Evolutionary conservation across 2,888 invertebrate genomes (phyloP).

Genomic region (Drosophila cracens): DNA sequence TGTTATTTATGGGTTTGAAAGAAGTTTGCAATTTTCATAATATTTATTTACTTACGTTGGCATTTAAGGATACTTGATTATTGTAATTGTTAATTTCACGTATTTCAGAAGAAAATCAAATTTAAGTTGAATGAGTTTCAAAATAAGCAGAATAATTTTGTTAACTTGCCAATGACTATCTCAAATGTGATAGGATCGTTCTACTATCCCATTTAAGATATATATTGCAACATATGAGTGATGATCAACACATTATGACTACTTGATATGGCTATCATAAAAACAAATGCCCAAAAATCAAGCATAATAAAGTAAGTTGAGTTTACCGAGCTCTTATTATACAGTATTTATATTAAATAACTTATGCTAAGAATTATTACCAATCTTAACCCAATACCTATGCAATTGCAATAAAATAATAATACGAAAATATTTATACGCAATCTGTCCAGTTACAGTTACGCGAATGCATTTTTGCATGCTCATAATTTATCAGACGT

Average conservation of each 20-base stretch:
- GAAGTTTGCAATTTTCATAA: background rate
- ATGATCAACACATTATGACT: background rate
- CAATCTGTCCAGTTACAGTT: constrained; percentile 71
- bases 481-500: constrained; percentile 39
- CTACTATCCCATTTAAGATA: background rate
- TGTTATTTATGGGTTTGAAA: background rate
- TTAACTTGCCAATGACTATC: background rate
- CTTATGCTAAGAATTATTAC: background rate
- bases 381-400: background rate
- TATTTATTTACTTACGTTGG: background rate
- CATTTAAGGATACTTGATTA: background rate
- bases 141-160: background rate
- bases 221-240: background rate
- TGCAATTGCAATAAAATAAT: constrained; percentile 26
- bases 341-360: background rate
- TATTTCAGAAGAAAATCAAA: background rate
- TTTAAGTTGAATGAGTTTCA: background rate
- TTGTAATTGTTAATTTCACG: background rate
- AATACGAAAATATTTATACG: constrained; percentile 59
- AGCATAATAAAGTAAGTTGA: background rate
- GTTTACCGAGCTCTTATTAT: background rate
- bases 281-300: background rate
- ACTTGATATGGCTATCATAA: background rate
- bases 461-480: constrained; percentile 50
- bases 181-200: background rate